Evolutionary conservation across 2,888 invertebrate genomes (phyloP), one percentile per base, ranked within the genome.

Genomic region (Tiliacea aurago): DNA sequence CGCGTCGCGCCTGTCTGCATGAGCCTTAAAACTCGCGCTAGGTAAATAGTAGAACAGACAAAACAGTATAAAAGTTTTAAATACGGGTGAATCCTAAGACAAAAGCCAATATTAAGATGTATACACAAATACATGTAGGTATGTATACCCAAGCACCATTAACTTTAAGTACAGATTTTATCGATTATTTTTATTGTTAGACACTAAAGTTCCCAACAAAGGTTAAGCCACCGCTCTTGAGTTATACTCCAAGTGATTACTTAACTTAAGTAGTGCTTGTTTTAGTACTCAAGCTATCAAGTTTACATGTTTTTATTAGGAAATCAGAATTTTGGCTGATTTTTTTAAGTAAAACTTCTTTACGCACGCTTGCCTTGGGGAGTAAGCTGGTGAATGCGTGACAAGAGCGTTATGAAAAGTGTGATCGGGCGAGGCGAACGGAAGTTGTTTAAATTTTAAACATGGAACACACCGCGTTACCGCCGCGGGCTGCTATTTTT

Each of bases 141-240:
- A 23, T 33, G 4, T 20, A 28, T 20, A n/a, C n/a, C 5, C 45
- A 13, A 53, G 0, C 4, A 15, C 41, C 4, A 37, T 11, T 41
- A 51, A 65, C 55, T 61, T 56, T 65, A 68, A 68, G 71, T 71
- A 68, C 43, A 70, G 41, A 67, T 73, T 82, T 67, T 61, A 78
- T 67, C 45, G 78, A 73, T 65, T 37, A 53, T 73, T 78, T 80
- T 80, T 78, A 80, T 78, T 53, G 62, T n/a, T 5, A 20, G 67
- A 49, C 70, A 82, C 59, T 80, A 73, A 82, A 82, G 69, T 70
- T 70, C 4, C 9, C 18, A 15, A 18, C 45, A 47, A 70, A 73
- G 49, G 51, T 73, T 51, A n/a, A n/a, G n/a, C n/a, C n/a, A 56
- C 33, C 11, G 58, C 49, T 45, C 37, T 53, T 13, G 47, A 76